Base-by-base conservation (phyloP, 2,888 invertebrate species). In the Sphecodes monilicornis region DNA sequence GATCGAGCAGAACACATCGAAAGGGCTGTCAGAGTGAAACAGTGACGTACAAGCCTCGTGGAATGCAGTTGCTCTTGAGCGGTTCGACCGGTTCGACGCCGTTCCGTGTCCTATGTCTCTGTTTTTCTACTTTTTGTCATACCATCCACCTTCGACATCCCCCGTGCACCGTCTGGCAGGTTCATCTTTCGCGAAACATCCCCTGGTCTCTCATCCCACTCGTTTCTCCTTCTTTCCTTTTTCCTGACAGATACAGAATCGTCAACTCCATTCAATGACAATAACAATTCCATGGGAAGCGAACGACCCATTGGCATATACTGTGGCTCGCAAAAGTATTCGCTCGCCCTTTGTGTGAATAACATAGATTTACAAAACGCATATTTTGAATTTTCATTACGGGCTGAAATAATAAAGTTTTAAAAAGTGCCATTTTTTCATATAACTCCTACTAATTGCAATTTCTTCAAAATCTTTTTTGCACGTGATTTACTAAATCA, bases 11-110 rank as follows among this genome's bases (percentile, higher is more conserved):
- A 69, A 79, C 79, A 50, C n/a, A 26, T 43, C 68, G 60, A 85
- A 75, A 72, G 86, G 84, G 71, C 77, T 86, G 80, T 75, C 77
- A 43, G 54, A 6, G 16, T n/a, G 66, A 22, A 41, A 70, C 64
- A 71, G 36, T 84, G 76, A 77, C 76, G 74, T 64, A 76, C 78
- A 80, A 80, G 85, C 84, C 72, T 75, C 69, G n/a, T 57, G 86
- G 88, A 88, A 88, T 88, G 88, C 60, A 77, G 88, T 83, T 85
- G 80, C 64, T 84, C 86, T 88, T 86, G 86, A 88, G 76, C 78
- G 70, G 76, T 77, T 76, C 76, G 76, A 88, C 86, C 86, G 86
- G 86, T 88, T 86, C 80, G 80, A 46, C 84, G 75, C 70, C 76
- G 79, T 78, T 81, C 79, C 50, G 16, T 64, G 76, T 84, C 70